Conservation (phyloP, 2,113 vertebrate genomes). For the Eretmochelys imbricata region DNA sequence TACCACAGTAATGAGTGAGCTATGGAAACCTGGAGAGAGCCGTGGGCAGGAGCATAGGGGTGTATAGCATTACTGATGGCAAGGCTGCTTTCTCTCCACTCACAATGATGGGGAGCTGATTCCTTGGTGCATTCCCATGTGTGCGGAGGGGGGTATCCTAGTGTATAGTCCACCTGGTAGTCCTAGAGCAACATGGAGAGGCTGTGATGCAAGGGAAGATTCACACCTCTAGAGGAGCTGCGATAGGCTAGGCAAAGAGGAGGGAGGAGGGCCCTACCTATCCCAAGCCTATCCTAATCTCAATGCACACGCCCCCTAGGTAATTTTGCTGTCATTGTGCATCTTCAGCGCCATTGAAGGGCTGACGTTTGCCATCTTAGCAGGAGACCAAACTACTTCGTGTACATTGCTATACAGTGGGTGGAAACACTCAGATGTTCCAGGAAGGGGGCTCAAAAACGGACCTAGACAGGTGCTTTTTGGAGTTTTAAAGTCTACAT, state of each 20-base stretch:
- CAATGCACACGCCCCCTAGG: not conserved
- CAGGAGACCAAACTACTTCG: not conserved
- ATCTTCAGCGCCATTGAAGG: not conserved
- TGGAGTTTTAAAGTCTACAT: not conserved
- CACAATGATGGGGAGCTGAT: not conserved
- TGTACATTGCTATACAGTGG: not conserved
- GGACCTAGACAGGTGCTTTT: not conserved
- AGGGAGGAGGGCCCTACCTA: not conserved
- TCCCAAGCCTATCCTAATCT: not conserved
- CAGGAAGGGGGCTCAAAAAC: not conserved
- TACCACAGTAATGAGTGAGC: fast-evolving
- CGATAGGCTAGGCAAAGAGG: not conserved
- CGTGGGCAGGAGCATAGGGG: not conserved
- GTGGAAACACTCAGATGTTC: not conserved
- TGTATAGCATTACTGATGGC: not conserved
- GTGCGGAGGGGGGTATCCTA: not conserved
- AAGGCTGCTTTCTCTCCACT: fast-evolving
- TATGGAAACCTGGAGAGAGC: not conserved
- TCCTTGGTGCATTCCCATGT: not conserved
- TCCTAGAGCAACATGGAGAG: not conserved
- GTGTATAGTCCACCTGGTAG: not conserved
- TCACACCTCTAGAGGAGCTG: not conserved
- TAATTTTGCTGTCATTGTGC: not conserved
- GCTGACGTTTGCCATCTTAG: not conserved
- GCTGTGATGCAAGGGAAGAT: not conserved